Evolutionary conservation across 2,888 invertebrate species (phyloP), one percentile per base, ranked within the genome.

Genomic region (Pseudoips prasinana): DNA sequence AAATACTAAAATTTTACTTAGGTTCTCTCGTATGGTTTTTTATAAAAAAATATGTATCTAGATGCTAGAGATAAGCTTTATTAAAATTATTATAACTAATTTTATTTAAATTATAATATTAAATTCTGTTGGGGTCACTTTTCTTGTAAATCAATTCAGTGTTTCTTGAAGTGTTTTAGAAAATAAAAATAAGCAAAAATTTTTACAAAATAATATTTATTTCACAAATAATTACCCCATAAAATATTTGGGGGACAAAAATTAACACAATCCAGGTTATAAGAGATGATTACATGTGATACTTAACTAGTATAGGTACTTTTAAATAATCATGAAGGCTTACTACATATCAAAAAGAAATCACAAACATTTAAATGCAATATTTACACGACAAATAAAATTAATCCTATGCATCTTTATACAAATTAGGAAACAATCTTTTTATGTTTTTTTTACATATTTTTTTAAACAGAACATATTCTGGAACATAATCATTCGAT

Each of bases 331-430:
- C 29, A 58, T 55, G 50, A 54, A 57, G 45, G 45, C 55, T 58
- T 60, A 65, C 46, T 58, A 5, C 14, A 3, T 14, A 59, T 64
- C 48, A 70, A 64, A 68, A 69, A 72, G 64, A 72, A 78, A 83
- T 80, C 81, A 83, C 83, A 83, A 80, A 81, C 61, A 59, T 71
- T 65, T 81, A 87, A 87, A 87, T 86, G 86, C 87, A 82, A 75
- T 85, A 85, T 86, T 82, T 85, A 86, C 83, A 85, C 34, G 61
- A 51, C 53, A 64, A 62, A 54, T 58, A 64, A 20, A 20, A 52
- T 50, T 48, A 54, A 65, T 56, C 53, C 63, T 75, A 74, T 49
- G 50, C 2, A 55, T 48, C 58, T 73, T 70, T 72, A 64, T 68
- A 80, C 61, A 74, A 60, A 65, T 59, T 46, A 62, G 53, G 58